Conservation (phyloP, 2,113 vertebrate species). For the Paracanthobrama guichenoti region DNA sequence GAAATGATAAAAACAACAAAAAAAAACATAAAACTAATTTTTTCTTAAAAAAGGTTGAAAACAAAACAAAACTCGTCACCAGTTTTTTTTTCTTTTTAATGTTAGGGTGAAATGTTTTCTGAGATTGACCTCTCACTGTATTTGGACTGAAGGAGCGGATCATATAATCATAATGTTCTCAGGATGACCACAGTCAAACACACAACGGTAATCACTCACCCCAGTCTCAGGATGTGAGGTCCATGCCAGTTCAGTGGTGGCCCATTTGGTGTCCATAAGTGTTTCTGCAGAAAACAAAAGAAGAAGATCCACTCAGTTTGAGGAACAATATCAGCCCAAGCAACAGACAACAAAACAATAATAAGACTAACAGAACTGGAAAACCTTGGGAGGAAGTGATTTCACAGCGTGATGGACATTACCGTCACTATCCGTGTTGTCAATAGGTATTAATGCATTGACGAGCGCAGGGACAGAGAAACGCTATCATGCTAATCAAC, state of each 20-base stretch:
- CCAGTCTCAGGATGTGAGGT: constrained; percentile 94
- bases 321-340: not conserved
- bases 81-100: not conserved
- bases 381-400: not conserved
- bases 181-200: not conserved
- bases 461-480: constrained; percentile 11
- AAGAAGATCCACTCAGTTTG: constrained; percentile 59
- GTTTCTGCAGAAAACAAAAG: constrained; percentile 81
- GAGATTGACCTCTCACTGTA: not conserved
- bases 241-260: constrained; percentile 96
- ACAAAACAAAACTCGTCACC: not conserved
- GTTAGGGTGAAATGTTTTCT: not conserved
- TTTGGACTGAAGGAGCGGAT: not conserved
- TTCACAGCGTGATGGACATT: not conserved
- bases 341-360: not conserved
- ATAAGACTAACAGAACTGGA: not conserved
- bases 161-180: not conserved
- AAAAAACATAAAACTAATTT: too few species aligned
- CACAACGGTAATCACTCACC: constrained; percentile 75
- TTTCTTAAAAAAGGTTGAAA: not conserved
- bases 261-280: constrained; percentile 97
- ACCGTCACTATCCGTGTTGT: not conserved
- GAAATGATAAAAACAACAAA: too few species aligned
- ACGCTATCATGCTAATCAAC: constrained; percentile 24
- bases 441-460: constrained; percentile 2